Percentiles rank a stretch among this genome's conserved stretches.
These are phyloP conservation scores for Anas platyrhynchos DNA, from an alignment of 2,113 vertebrate species.

Conservation along the genomic window DNA sequence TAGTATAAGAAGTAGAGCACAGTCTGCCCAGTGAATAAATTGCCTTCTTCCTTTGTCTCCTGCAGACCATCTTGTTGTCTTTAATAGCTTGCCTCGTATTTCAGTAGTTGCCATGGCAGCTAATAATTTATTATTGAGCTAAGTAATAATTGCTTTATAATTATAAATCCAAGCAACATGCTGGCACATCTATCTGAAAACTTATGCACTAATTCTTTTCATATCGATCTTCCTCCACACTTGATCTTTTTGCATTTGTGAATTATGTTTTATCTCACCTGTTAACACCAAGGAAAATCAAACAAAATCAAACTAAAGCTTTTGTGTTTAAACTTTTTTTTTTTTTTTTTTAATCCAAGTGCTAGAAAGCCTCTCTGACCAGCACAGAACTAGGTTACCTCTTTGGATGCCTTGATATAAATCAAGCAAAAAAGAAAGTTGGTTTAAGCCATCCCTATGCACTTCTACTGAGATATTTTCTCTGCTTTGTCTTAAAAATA, in stretches of 20 bases:
- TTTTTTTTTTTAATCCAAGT: not conserved
- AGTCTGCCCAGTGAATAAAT: not conserved
- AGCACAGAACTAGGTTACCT: not conserved
- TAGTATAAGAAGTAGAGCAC: not conserved
- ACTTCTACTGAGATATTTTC: not conserved
- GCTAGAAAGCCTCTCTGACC: not conserved
- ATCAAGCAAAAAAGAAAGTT: not conserved
- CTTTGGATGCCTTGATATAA: not conserved
- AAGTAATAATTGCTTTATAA: constrained; percentile 64
- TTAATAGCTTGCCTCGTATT: constrained; percentile 38
- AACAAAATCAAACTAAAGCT: constrained; percentile 1
- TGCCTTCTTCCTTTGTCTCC: constrained; percentile 34
- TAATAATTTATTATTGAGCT: constrained; percentile 66
- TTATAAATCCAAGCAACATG: constrained; percentile 56
- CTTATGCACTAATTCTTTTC: constrained; percentile 37
- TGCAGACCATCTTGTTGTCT: not conserved
- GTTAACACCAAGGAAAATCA: constrained; percentile 9
- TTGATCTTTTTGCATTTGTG: constrained; percentile 35
- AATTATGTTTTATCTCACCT: constrained; percentile 29
- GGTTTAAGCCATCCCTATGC: not conserved
- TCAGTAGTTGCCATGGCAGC: constrained; percentile 61
- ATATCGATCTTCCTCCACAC: constrained; percentile 19
- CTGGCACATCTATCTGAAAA: constrained; percentile 41
- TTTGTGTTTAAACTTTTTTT: not conserved
- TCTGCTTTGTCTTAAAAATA: not conserved